Evolutionary conservation across 2,113 vertebrate species (phyloP).

Genomic region (Sinosuthora webbiana): DNA sequence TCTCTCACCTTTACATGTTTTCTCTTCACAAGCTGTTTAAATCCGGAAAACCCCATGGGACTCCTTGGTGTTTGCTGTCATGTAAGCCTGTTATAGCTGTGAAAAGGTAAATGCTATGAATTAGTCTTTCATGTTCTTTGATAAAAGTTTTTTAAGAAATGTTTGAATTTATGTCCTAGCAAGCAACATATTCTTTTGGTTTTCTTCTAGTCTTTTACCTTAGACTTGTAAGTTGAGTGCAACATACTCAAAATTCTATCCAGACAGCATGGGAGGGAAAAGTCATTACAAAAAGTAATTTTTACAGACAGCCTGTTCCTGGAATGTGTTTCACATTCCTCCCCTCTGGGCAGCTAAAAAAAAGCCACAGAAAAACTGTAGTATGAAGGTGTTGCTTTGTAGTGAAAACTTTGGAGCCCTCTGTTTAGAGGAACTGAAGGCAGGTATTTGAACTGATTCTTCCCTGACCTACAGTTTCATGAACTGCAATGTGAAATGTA

Average conservation of each 20-base stretch:
- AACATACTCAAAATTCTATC: not conserved
- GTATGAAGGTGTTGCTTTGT: not conserved
- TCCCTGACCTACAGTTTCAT: not conserved
- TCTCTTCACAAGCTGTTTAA: not conserved
- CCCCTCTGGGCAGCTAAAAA: not conserved
- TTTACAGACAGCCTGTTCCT: not conserved
- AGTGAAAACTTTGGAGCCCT: not conserved
- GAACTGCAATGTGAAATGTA: not conserved
- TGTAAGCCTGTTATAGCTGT: not conserved
- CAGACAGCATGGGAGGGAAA: not conserved
- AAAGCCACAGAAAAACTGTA: not conserved
- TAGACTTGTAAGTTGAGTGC: not conserved
- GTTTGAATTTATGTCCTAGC: not conserved
- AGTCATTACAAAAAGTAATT: not conserved
- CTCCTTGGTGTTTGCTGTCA: not conserved
- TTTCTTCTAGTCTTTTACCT: not conserved
- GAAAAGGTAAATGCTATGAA: not conserved
- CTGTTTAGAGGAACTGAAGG: not conserved
- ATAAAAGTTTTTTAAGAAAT: fast-evolving
- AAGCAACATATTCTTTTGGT: not conserved
- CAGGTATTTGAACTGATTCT: not conserved
- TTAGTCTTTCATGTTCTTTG: not conserved
- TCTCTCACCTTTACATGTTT: not conserved
- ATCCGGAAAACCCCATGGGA: not conserved
- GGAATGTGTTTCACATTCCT: not conserved